phyloP scores from a whole-genome alignment of 2,113 vertebrate genomes.

The Fregetta grallaria region DNA sequence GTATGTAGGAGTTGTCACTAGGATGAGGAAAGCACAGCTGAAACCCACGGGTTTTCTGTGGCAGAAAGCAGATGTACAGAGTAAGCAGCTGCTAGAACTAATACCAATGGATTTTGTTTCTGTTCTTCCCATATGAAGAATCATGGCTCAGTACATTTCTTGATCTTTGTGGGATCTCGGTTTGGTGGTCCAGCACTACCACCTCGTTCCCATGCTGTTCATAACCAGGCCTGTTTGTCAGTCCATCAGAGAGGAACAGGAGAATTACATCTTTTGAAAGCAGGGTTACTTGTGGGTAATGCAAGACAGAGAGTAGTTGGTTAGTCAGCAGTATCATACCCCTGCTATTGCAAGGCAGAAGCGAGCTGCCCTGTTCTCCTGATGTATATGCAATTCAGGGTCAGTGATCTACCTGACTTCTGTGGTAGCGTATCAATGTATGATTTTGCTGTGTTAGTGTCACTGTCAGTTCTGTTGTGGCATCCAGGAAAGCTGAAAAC shows the following conservation, averaged over 20 bases:
- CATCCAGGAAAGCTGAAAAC: not conserved
- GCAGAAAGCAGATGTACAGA: not conserved
- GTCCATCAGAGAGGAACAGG: not conserved
- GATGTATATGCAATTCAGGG: rapidly evolving
- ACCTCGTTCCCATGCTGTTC: not conserved
- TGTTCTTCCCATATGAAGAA: not conserved
- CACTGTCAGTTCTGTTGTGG: not conserved
- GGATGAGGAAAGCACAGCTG: not conserved
- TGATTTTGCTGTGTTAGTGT: not conserved
- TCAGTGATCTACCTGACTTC: not conserved
- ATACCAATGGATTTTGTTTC: not conserved
- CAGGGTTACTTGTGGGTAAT: not conserved
- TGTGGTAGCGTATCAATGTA: not conserved
- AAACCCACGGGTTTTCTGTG: not conserved
- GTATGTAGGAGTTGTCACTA: not conserved
- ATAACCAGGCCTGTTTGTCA: not conserved
- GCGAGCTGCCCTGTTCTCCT: not conserved
- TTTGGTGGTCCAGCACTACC: not conserved
- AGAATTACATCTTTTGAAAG: not conserved
- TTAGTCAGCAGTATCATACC: not conserved
- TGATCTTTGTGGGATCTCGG: not conserved
- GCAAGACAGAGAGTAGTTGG: not conserved
- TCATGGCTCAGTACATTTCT: not conserved
- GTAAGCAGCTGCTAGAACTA: not conserved
- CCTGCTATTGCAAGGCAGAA: not conserved